A percentile compares a stretch with the other conserved stretches of the same genome.
Conservation (phyloP, 2,888 invertebrate species). For the Perithous albicinctus region DNA sequence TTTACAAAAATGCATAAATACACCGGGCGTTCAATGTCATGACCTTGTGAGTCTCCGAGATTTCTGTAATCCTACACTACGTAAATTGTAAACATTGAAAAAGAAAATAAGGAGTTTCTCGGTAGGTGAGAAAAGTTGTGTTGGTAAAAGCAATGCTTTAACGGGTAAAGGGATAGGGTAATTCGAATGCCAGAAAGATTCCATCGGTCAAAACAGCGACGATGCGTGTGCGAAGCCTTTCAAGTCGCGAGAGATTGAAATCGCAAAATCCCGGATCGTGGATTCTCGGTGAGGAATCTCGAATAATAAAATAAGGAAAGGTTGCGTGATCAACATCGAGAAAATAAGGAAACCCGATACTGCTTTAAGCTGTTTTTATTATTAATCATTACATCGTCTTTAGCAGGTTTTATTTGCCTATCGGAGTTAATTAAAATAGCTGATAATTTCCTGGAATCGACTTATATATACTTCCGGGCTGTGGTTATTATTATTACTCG, state of each 20-base stretch:
- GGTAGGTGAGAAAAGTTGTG: background rate
- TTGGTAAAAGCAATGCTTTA: background rate
- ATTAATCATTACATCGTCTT: background rate
- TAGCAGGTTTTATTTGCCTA: background rate
- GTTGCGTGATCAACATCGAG: background rate
- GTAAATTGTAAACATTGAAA: background rate
- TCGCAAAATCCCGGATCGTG: background rate
- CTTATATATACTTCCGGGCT: constrained; percentile 15
- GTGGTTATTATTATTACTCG: constrained; percentile 20
- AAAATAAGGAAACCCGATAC: constrained; percentile 4
- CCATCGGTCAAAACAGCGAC: constrained; percentile 31
- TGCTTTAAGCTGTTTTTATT: background rate
- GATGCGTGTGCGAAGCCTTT: constrained; percentile 36
- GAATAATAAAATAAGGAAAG: constrained; percentile 19
- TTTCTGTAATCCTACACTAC: background rate
- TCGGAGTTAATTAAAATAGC: constrained; percentile 5
- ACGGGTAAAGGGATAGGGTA: constrained; percentile 20
- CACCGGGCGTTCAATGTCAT: background rate
- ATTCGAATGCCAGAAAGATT: constrained; percentile 54
- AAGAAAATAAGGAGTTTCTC: background rate
- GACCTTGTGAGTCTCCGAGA: background rate
- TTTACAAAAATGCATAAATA: background rate
- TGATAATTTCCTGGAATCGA: background rate
- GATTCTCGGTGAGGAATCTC: background rate
- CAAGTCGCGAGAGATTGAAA: constrained; percentile 10